A percentile compares a stretch with the other conserved stretches of the same genome.
Evolutionary conservation across 2,113 vertebrate genomes (phyloP).

Genomic region (Felis chaus): DNA sequence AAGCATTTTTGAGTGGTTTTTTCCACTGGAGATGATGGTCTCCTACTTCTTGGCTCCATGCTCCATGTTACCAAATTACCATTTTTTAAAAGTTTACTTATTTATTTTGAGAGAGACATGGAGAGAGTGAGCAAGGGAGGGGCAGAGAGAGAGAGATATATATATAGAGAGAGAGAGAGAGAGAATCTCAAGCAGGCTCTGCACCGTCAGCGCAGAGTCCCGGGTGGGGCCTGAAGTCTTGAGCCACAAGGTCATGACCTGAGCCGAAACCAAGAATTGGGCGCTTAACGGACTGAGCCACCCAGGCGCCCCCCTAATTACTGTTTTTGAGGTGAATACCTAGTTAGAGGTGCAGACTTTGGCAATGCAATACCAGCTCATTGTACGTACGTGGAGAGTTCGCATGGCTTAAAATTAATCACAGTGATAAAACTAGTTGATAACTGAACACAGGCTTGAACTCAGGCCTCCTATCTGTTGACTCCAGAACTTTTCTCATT

Average conservation of each 20-base stretch:
- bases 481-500: neutral
- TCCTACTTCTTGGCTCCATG: neutral
- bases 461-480: neutral
- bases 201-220: too few species aligned
- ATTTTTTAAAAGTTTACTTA: neutral
- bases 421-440: neutral
- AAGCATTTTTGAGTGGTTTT: neutral
- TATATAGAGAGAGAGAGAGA: too few species aligned
- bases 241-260: too few species aligned
- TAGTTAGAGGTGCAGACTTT: neutral
- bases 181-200: too few species aligned
- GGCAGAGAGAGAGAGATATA: too few species aligned
- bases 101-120: too few species aligned
- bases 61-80: neutral
- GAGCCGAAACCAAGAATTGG: too few species aligned
- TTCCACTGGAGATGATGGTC: neutral
- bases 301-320: neutral
- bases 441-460: neutral
- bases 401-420: neutral
- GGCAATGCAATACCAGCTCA: neutral
- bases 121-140: too few species aligned
- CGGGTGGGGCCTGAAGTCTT: too few species aligned
- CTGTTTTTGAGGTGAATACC: neutral
- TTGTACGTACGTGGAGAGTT: neutral
- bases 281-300: too few species aligned